A percentile compares a stretch with the other conserved stretches of the same genome.
These are phyloP conservation scores for Leptatherina wallacei DNA, from an alignment of 2,797 vertebrate genomes.

Conservation along the genomic window DNA sequence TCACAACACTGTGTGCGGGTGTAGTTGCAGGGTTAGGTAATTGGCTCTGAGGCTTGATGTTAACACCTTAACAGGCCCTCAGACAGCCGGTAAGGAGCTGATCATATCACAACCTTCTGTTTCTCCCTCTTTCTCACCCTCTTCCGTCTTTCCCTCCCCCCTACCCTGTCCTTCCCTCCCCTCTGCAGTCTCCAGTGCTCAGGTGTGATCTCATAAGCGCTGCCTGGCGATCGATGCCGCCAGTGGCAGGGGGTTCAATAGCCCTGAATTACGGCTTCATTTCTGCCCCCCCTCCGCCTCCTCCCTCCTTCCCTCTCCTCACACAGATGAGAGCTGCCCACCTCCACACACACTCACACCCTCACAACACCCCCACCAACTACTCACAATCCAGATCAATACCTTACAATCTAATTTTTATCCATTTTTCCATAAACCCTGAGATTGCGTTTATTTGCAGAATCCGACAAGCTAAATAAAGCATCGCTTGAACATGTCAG, in stretches of 20 bases:
- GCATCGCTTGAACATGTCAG: conserved; percentile 80
- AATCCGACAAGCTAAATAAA: conserved; percentile 99
- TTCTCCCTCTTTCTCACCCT: conserved; percentile 48
- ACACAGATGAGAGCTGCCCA: conserved; percentile 92
- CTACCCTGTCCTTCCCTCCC: conserved; percentile 56
- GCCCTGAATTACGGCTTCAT: conserved; percentile 97
- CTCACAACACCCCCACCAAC: conserved; percentile 56
- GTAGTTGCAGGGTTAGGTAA: conserved; percentile 76
- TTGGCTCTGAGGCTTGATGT: conserved; percentile 79
- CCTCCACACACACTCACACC: conserved; percentile 35
- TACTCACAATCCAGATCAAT: conserved; percentile 89
- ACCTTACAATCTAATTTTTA: conserved; percentile 99
- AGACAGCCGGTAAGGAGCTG: conserved; percentile 90
- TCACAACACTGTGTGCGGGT: conserved; percentile 44
- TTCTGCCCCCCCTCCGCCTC: conserved; percentile 79
- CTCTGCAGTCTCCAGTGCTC: conserved; percentile 85
- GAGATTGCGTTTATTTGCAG: conserved; percentile 99
- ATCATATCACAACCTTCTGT: conserved; percentile 88
- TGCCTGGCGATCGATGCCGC: conserved; percentile 91
- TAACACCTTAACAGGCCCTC: conserved; percentile 86
- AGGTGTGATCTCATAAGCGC: conserved; percentile 93
- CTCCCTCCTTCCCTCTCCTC: conserved; percentile 83
- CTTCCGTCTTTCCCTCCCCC: conserved; percentile 9
- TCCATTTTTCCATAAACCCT: conserved; percentile 99
- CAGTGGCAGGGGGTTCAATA: conserved; percentile 94